A percentile compares a stretch with the other conserved stretches of the same genome.
Evolutionary conservation across 2,888 invertebrate genomes (phyloP).

Genomic region (Andrena minutula): DNA sequence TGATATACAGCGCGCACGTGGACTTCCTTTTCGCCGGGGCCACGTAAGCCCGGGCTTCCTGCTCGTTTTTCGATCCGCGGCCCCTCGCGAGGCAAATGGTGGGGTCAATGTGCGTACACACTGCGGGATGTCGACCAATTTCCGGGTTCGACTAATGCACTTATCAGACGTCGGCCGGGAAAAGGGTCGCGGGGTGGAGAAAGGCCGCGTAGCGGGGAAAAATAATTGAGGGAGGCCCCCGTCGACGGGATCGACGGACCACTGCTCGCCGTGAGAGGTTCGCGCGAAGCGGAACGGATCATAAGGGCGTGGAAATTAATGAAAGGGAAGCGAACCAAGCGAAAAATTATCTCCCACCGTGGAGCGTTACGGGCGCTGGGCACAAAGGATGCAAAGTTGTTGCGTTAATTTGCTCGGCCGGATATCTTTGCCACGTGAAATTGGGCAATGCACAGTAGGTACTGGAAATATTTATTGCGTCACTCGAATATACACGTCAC

Average conservation of each 20-base stretch:
- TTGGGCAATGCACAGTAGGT: neutral
- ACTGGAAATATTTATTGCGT: neutral
- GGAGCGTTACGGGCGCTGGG: neutral
- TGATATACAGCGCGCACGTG: constrained; percentile 63
- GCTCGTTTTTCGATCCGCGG: constrained; percentile 34
- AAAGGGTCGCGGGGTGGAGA: constrained; percentile 48
- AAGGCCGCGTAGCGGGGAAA: constrained; percentile 47
- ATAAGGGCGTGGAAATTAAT: constrained; percentile 55
- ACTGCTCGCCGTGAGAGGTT: constrained; percentile 10
- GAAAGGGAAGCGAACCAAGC: constrained; percentile 47
- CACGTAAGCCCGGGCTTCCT: constrained; percentile 36
- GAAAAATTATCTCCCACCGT: constrained; percentile 49
- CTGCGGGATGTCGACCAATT: constrained; percentile 75
- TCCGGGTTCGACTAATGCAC: constrained; percentile 74
- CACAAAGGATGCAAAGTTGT: neutral
- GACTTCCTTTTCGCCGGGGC: constrained; percentile 46
- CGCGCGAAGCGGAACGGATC: constrained; percentile 59
- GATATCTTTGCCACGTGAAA: neutral
- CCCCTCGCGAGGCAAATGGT: constrained; percentile 52
- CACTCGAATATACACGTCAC: too few relatives aligned
- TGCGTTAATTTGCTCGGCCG: constrained; percentile 1
- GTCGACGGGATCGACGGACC: constrained; percentile 45
- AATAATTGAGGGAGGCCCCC: constrained; percentile 67
- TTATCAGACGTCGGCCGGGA: constrained; percentile 59
- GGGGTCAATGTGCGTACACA: constrained; percentile 73